Evolutionary conservation across 2,113 vertebrate species (phyloP), one percentile per base, ranked within the genome.

Genomic region (Brachyistius frenatus): DNA sequence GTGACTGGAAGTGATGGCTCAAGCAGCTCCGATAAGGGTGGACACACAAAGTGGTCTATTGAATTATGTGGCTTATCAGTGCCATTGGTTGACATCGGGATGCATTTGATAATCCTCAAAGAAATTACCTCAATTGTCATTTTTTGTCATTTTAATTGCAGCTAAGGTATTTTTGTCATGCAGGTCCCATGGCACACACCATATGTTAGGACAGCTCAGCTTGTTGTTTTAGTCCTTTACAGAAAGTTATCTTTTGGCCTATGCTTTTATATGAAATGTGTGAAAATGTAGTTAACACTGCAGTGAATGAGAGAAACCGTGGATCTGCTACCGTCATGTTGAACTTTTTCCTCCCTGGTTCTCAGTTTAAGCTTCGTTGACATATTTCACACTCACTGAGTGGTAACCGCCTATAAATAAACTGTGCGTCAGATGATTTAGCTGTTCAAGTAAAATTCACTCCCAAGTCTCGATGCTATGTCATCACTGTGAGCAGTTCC

Each of bases 1-100:
- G 83, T 83, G 85, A 85, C 69, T 90, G 80, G 76, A 83, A 83
- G 85, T 88, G 89, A 92, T 88, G 88, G 90, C 87, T 92, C 83
- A 83, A 91, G 87, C 86, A 9, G 81, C 63, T 33, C 77, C 47
- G 84, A 90, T 89, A 91, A 91, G 84, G 63, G 69, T 78, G 91
- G 91, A 93, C 89, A 80, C 65, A 72, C 65, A 88, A 83, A 84
- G 76, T 54, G 70, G 46, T 75, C 58, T 46, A 82, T 88, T 92
- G 77, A 91, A 91, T 93, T 78, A 83, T 52, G 49, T 30, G 57
- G 56, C 77, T 85, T 78, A 83, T 91, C 85, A 57, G 65, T 37
- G 61, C 62, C 74, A 36, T 76, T 79, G 56, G 66, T 77, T 81
- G 46, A 58, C 78, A n/a, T 73, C 23, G 37, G 70, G 61, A 68